Base-by-base conservation (phyloP, 2,888 invertebrate genomes). In the Rhagonycha fulva region DNA sequence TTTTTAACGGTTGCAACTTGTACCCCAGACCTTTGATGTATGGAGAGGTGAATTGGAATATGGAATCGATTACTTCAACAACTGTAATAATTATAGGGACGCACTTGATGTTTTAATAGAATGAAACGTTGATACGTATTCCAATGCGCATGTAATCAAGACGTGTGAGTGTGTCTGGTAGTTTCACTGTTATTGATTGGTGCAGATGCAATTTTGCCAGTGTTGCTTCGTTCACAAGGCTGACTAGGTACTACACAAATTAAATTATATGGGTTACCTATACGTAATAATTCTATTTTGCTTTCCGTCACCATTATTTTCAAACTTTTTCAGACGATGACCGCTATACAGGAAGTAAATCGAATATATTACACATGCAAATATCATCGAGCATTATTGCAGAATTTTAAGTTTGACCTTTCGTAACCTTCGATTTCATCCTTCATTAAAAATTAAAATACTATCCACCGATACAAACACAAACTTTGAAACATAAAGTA, bases 111-210 rank as follows among this genome's bases (percentile, higher is more conserved):
- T 47, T 47, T 72, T 28, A 32, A 70, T 66, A 47, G 14, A 14
- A 63, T 32, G 4, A 70, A 70, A 71, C 66, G 67, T 30, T 60
- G 61, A 62, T 63, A 67, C n/a, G n/a, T n/a, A n/a, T n/a, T 73
- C 61, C 70, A 76, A 68, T 68, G 76, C 76, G 72, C 76, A 72
- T 72, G 76, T 70, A 75, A 68, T 68, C 47, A 70, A 76, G 26
- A 66, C 81, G 82, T 81, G 47, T 47, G 47, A n/a, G 47, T 47
- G 47, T 47, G 47, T 47, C 47, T 47, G 82, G 83, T 82, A 81
- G 72, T 73, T 24, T 47, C 63, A 14, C 60, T 71, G n/a, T 80
- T 82, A 83, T 82, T 80, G 83, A 82, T 83, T 83, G 82, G 81
- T 82, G 82, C 83, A 82, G 82, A 82, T 83, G 83, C 82, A 79